Conservation (phyloP, 2,888 invertebrate species). For the Cyrtodaria siliqua region DNA sequence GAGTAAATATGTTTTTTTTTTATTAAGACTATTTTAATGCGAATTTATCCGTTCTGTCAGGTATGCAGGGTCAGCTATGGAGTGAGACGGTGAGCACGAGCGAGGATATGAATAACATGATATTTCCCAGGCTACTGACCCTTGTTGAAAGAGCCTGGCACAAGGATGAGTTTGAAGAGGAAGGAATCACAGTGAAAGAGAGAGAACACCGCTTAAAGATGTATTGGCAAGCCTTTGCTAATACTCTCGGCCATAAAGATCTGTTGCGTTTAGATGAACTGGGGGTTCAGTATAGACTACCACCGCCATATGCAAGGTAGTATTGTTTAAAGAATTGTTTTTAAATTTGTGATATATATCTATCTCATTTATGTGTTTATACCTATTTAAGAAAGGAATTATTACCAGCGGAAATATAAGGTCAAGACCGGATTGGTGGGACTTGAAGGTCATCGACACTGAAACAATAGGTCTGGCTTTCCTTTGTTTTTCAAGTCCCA, state of each 20-base stretch:
- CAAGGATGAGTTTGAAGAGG: slow-evolving; percentile 75
- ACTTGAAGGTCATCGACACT: no score
- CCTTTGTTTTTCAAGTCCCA: no score
- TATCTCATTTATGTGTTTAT: no score
- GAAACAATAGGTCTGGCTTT: no score
- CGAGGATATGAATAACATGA: slow-evolving; percentile 74
- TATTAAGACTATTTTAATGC: no score
- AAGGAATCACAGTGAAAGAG: slow-evolving; percentile 10
- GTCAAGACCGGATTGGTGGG: no score
- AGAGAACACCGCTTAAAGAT: slow-evolving; percentile 21
- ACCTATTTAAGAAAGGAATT: no score
- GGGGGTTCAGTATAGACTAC: slow-evolving; percentile 72
- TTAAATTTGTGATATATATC: no score
- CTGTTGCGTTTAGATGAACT: slow-evolving; percentile 70
- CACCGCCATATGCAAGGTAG: slow-evolving; percentile 79
- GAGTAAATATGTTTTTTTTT: no score
- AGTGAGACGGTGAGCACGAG: slow-evolving; percentile 74
- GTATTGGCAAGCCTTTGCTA: slow-evolving; percentile 77
- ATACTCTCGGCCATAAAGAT: slow-evolving; percentile 76
- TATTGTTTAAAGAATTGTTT: no score
- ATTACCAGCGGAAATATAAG: no score
- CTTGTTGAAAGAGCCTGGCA: slow-evolving; percentile 83
- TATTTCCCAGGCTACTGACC: slow-evolving; percentile 78
- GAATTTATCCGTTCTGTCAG: no score
- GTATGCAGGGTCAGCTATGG: slow-evolving; percentile 82